Base-by-base conservation (phyloP, 37 sponge, comb jelly and placozoan genomes). In the Eunapius fragilis region DNA sequence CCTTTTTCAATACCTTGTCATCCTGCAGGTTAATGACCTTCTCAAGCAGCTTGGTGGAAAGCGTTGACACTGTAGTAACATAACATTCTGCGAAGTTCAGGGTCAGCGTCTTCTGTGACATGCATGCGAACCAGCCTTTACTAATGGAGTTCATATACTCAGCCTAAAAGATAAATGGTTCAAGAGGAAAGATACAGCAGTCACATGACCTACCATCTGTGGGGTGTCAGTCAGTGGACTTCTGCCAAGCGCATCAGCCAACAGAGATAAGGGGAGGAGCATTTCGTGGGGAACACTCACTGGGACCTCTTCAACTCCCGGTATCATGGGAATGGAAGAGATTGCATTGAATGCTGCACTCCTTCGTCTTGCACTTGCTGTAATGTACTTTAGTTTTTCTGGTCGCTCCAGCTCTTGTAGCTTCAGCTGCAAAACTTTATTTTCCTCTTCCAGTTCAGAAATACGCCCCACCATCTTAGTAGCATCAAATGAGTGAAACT, bases 251-350 rank as follows among this genome's bases (percentile, higher is more conserved):
- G 86, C 75, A 47, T 91, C 91, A 82, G 84, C 34, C 70, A 91
- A 69, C 30, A 91, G 86, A 24, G 91, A 87, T 27, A 83, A 87
- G 11, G 87, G 87, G 0, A 82, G 80, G 68, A 91, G 45, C 79
- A 91, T 68, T 30, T 86, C 91, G 33, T 34, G 58, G 30, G 91
- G 87, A 22, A 87, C 87, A 82, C 91, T 91, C 37, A 90, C 27
- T 35, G 71, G 86, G 0, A 75, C 10, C 10, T 90, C 90, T 49
- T 85, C 86, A 69, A 77, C 76, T 4, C 70, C 67, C 22, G 77
- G 73, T 27, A 71, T 77, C 30, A 80, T 50, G 3, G 86, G 80
- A 36, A 85, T 75, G 6, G 85, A 79, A 5, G 84, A 78, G 9
- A 82, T n/a, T 2, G 78, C 91, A 48, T n/a, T 25, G 24, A 91